These are phyloP conservation scores for Anser brachyrhynchus DNA, from an alignment of 2,113 vertebrate species.

Conservation along the genomic window DNA sequence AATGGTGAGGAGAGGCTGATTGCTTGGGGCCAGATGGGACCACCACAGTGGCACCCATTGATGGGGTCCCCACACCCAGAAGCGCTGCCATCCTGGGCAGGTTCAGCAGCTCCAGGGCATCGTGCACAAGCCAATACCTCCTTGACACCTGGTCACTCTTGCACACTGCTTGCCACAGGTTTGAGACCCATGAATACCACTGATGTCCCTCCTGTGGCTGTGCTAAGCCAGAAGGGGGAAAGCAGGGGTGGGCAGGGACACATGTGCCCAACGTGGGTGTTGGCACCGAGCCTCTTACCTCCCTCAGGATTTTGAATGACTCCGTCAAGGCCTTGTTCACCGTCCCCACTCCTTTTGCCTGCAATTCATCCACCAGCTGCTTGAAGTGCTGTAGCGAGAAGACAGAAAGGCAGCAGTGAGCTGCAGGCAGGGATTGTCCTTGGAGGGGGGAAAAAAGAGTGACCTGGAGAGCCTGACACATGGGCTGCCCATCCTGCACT, in stretches of 20 bases:
- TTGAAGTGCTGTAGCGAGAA: constrained; percentile 88
- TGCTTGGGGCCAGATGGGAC: background rate
- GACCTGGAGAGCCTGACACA: background rate
- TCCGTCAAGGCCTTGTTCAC: constrained; percentile 91
- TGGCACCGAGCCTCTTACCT: constrained; percentile 73
- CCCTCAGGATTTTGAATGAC: constrained; percentile 90
- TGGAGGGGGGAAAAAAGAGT: background rate
- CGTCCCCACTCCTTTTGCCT: constrained; percentile 91
- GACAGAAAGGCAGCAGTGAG: background rate
- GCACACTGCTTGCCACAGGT: background rate
- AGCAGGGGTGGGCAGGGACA: background rate
- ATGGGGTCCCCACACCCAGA: background rate
- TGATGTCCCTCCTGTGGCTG: background rate
- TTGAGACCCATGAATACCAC: fast-evolving
- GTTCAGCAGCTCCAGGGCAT: background rate
- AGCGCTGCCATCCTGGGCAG: background rate
- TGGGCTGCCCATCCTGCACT: background rate
- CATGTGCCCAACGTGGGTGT: fast-evolving
- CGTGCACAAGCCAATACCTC: fast-evolving
- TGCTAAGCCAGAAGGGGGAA: background rate
- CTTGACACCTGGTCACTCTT: background rate
- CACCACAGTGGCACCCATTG: background rate
- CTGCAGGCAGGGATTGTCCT: background rate
- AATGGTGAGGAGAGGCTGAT: background rate
- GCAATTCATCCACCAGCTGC: constrained; percentile 86